Evolutionary conservation across 2,113 vertebrate species (phyloP).

Genomic region (Excalfactoria chinensis): DNA sequence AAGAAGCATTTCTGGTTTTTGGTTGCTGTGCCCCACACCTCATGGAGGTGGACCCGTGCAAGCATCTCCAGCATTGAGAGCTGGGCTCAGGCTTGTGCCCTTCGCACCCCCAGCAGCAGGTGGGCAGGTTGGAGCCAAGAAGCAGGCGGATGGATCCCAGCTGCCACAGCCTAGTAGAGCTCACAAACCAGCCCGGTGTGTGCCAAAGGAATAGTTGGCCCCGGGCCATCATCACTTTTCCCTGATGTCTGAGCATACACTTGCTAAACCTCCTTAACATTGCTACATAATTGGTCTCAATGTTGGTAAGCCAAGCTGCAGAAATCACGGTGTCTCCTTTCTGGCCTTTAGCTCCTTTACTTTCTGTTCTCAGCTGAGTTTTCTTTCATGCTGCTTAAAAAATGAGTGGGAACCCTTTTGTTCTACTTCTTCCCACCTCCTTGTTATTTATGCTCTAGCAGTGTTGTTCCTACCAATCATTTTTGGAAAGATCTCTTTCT

Average conservation of each 20-base stretch:
- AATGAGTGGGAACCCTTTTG: background rate
- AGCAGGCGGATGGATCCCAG: background rate
- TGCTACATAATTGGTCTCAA: background rate
- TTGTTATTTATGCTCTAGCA: conserved; percentile 33
- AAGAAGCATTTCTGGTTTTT: background rate
- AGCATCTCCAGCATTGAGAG: background rate
- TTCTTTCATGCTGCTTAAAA: conserved; percentile 12
- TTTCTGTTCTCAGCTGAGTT: background rate
- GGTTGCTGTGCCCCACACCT: background rate
- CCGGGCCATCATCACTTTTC: background rate
- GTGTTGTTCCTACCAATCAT: background rate
- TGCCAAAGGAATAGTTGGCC: background rate
- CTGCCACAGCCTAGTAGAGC: background rate
- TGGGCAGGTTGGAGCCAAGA: background rate
- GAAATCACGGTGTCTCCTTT: background rate
- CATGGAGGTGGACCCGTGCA: background rate
- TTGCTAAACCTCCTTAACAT: background rate
- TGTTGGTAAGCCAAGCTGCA: background rate
- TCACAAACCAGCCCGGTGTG: background rate
- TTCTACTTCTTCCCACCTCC: background rate
- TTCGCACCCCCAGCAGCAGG: background rate
- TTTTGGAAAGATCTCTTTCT: background rate
- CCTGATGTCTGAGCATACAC: background rate
- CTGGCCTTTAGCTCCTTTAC: background rate
- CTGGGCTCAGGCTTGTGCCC: accelerated